phyloP scores from a whole-genome alignment of 2,888 invertebrate genomes.

The Phyto melanocephala region DNA sequence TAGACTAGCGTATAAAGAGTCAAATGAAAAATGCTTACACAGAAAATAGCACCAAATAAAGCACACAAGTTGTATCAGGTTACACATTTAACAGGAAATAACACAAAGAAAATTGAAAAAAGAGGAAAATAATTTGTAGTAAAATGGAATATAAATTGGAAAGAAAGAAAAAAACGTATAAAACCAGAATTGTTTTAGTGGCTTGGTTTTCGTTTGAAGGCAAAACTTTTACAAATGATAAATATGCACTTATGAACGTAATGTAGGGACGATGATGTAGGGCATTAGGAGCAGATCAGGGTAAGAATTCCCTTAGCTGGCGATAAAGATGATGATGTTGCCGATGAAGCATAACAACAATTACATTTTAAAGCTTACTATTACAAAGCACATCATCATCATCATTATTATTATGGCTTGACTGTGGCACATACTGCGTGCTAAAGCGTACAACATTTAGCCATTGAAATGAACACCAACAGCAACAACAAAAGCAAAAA shows the following conservation, averaged over 20 bases:
- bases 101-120: conserved; percentile 17
- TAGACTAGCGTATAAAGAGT: background rate
- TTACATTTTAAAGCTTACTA: conserved; percentile 54
- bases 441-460: conserved; percentile 64
- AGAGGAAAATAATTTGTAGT: conserved; percentile 22
- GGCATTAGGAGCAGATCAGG: background rate
- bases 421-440: conserved; percentile 50
- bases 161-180: background rate
- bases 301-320: background rate
- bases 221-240: conserved; percentile 14
- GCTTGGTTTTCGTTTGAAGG: conserved; percentile 21
- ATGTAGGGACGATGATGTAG: conserved; percentile 13
- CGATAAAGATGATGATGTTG: background rate
- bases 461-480: conserved; percentile 29
- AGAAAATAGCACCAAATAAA: background rate
- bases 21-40: background rate
- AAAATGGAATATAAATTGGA: background rate
- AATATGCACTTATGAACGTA: background rate
- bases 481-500: conserved; percentile 8
- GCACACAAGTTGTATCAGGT: conserved; percentile 63
- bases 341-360: conserved; percentile 44
- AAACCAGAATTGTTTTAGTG: conserved; percentile 34
- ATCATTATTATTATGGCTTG: conserved; percentile 1
- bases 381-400: conserved; percentile 31
- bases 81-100: conserved; percentile 63